Percentiles rank a stretch among this genome's conserved stretches.
Conservation (phyloP, 2,797 vertebrate species). For the Hippopotamyrus pictus region DNA sequence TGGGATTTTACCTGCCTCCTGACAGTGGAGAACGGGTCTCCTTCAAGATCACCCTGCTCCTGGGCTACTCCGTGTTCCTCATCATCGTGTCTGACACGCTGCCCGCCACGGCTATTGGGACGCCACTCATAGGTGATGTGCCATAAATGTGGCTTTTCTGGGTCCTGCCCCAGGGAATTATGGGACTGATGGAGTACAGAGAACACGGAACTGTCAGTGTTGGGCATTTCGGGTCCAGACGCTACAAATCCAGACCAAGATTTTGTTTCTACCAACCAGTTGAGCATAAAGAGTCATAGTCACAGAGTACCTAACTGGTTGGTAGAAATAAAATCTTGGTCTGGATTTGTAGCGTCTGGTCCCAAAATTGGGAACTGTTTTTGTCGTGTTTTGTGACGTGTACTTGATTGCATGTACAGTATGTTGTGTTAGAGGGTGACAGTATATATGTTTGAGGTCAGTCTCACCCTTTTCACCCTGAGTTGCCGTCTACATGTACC, state of each 20-base stretch:
- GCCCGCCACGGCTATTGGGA: conserved; percentile 88
- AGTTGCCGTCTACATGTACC: background rate
- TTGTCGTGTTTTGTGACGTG: background rate
- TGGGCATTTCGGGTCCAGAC: background rate
- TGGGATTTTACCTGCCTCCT: conserved; percentile 91
- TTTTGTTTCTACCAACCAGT: background rate
- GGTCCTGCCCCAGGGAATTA: background rate
- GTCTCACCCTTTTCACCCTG: conserved; percentile 40
- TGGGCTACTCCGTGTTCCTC: conserved; percentile 98
- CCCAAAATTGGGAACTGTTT: background rate
- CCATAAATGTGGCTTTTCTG: no score
- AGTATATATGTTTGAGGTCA: conserved; percentile 16
- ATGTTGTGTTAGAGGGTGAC: background rate
- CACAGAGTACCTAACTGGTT: background rate
- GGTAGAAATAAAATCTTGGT: background rate
- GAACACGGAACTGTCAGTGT: background rate
- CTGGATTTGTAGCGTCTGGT: background rate
- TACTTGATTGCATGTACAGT: background rate
- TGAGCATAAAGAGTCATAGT: background rate
- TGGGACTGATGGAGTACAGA: background rate
- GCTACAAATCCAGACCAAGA: background rate
- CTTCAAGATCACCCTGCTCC: conserved; percentile 93
- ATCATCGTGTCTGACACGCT: conserved; percentile 94
- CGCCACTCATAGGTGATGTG: conserved; percentile 79
- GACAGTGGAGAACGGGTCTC: conserved; percentile 94